Evolutionary conservation across 2,888 invertebrate species (phyloP).

Genomic region (Cosmorhoe ocellata): DNA sequence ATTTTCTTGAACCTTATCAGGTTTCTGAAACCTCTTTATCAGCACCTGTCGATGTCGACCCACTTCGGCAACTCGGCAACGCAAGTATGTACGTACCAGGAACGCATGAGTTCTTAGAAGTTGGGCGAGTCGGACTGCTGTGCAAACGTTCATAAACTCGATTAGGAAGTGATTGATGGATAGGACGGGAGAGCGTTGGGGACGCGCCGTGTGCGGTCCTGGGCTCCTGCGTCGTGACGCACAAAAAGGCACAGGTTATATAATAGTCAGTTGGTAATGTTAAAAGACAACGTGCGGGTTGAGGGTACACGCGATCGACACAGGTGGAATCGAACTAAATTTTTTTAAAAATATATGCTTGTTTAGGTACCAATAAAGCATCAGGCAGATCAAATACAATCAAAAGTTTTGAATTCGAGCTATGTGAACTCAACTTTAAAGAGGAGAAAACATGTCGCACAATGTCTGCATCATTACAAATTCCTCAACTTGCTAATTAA

Average conservation of each 20-base stretch:
- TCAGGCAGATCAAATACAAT: too few relatives aligned
- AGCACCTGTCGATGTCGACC: slow-evolving; percentile 13
- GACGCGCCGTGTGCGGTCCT: slow-evolving; percentile 43
- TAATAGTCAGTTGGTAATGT: not conserved
- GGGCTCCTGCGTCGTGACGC: slow-evolving; percentile 37
- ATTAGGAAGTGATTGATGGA: slow-evolving; percentile 68
- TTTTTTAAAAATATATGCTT: too few relatives aligned
- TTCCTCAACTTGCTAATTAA: slow-evolving; percentile 10
- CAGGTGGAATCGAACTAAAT: slow-evolving; percentile 18
- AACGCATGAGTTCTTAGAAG: slow-evolving; percentile 31
- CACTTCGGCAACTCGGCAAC: slow-evolving; percentile 4
- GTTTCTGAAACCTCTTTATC: slow-evolving; percentile 8
- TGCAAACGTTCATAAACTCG: slow-evolving; percentile 63
- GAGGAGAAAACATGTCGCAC: not conserved
- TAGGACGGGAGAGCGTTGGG: slow-evolving; percentile 32
- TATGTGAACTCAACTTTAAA: not conserved
- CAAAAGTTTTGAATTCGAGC: too few relatives aligned
- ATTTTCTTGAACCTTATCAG: slow-evolving; percentile 6
- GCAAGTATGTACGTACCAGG: slow-evolving; percentile 21
- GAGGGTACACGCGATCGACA: slow-evolving; percentile 34
- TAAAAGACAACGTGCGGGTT: slow-evolving; percentile 21
- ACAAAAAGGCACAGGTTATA: slow-evolving; percentile 32
- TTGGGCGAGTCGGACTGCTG: slow-evolving; percentile 33
- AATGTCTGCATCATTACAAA: not conserved
- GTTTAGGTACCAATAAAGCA: too few relatives aligned